Conservation (phyloP, 2,797 vertebrate species). For the Perodicticus potto region DNA sequence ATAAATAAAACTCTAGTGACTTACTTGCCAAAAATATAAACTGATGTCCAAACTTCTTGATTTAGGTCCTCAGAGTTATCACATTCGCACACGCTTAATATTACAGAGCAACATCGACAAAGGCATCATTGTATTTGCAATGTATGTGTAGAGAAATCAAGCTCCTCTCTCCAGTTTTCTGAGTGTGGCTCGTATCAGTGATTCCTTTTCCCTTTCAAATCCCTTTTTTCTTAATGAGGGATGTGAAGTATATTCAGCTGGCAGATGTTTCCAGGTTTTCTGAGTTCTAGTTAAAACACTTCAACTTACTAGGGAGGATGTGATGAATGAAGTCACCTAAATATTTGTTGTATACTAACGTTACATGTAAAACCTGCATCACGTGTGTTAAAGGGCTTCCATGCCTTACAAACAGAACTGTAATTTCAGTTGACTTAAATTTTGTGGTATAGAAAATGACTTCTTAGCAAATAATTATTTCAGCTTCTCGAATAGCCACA, state of each 20-base stretch:
- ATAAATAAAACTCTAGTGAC: not conserved
- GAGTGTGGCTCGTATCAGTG: not conserved
- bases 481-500: not conserved
- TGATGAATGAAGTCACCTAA: not conserved
- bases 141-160: slow-evolving; percentile 16
- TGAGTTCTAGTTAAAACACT: slow-evolving; percentile 35
- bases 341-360: not conserved
- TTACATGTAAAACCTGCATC: not conserved
- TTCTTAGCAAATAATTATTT: slow-evolving; percentile 14
- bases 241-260: not conserved
- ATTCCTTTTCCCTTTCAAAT: not conserved
- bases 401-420: slow-evolving; percentile 15
- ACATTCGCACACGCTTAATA: not conserved
- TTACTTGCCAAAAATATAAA: not conserved
- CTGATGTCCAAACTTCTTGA: not conserved
- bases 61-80: slow-evolving; percentile 32
- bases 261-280: slow-evolving; percentile 28
- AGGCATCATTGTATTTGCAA: not conserved
- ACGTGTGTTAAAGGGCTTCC: not conserved
- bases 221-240: not conserved
- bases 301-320: not conserved
- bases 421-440: slow-evolving; percentile 35
- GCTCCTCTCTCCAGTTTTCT: not conserved
- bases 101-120: slow-evolving; percentile 31
- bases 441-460: slow-evolving; percentile 18